A percentile compares a stretch with the other conserved stretches of the same genome.
Evolutionary conservation across 1,140 invertebrate genomes (phyloP).

Genomic region (Cydia splendana): DNA sequence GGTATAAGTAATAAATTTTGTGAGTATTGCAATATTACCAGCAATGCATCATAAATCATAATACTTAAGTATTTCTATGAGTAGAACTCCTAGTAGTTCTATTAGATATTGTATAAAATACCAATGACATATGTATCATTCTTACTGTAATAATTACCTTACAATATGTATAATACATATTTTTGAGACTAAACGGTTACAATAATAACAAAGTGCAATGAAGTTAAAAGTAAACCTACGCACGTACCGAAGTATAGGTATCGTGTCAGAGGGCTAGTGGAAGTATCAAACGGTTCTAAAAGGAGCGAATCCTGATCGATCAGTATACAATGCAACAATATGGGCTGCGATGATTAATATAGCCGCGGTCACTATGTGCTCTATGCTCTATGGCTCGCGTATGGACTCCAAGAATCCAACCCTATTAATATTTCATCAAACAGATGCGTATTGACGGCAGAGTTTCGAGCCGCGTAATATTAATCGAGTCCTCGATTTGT

Average conservation of each 20-base stretch:
- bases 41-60: no score
- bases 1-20: no score
- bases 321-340: constrained; percentile 34
- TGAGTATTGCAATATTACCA: no score
- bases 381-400: constrained; percentile 42
- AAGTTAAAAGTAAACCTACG: background rate
- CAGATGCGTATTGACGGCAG: constrained; percentile 47
- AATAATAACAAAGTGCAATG: no score
- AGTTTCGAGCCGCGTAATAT: constrained; percentile 47
- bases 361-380: constrained; percentile 45
- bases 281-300: constrained; percentile 5
- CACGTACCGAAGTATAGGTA: background rate
- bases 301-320: constrained; percentile 29
- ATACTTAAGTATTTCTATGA: no score
- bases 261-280: background rate
- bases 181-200: no score
- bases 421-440: constrained; percentile 70
- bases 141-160: no score
- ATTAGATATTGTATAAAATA: no score
- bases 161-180: no score
- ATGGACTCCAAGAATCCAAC: constrained; percentile 54
- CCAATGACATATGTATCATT: no score
- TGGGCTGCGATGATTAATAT: constrained; percentile 45
- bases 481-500: constrained; percentile 51
- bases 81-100: no score